These are phyloP conservation scores for Acleris laterana DNA, from an alignment of 2,888 invertebrate species.

Conservation along the genomic window DNA sequence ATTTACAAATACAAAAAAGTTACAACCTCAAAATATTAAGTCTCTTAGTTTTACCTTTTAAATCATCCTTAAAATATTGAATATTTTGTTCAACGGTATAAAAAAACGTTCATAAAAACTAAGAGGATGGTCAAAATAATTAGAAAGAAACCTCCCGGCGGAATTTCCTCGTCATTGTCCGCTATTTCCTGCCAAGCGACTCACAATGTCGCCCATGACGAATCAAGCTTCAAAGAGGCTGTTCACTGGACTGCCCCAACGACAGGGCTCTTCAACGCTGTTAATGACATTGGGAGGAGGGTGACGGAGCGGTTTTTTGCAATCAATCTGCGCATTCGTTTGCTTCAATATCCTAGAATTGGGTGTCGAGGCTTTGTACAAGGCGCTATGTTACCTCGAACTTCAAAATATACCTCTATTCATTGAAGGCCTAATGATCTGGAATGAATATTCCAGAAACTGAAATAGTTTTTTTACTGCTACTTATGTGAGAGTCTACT, in stretches of 20 bases:
- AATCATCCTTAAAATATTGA: background rate
- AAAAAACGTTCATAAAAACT: constrained; percentile 26
- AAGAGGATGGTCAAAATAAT: constrained; percentile 65
- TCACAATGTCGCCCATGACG: constrained; percentile 58
- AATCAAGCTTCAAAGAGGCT: constrained; percentile 62
- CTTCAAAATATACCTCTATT: too few species aligned
- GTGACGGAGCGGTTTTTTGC: constrained; percentile 39
- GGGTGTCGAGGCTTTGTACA: background rate
- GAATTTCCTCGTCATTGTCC: constrained; percentile 73
- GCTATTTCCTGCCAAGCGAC: constrained; percentile 61
- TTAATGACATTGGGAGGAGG: constrained; percentile 43
- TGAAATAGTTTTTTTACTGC: too few species aligned
- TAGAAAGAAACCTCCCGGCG: constrained; percentile 56
- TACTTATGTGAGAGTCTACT: too few species aligned
- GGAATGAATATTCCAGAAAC: too few species aligned
- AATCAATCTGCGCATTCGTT: constrained; percentile 4
- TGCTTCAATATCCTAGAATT: constrained; percentile 8
- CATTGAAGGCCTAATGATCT: too few species aligned
- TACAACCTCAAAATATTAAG: too few species aligned
- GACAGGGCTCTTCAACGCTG: constrained; percentile 36
- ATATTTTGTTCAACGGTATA: background rate
- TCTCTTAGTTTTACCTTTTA: too few species aligned
- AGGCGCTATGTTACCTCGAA: too few species aligned
- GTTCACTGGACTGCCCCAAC: constrained; percentile 44
- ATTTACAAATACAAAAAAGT: too few species aligned